These are phyloP conservation scores for Drosophila persimilis DNA, from an alignment of 1,140 invertebrate genomes.

Conservation along the genomic window DNA sequence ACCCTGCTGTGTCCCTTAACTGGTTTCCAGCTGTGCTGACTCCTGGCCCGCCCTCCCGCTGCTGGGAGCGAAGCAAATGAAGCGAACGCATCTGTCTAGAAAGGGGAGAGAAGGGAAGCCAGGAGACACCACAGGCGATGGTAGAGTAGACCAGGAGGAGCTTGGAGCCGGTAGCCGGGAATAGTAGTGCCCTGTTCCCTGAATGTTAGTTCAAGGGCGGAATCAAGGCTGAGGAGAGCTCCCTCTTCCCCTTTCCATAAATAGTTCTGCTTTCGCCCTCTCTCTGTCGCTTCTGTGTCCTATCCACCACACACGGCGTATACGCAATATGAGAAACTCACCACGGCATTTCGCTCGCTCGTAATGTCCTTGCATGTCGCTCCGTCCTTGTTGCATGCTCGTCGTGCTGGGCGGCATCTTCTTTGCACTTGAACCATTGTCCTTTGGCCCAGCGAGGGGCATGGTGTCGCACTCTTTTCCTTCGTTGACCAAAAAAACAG, in stretches of 20 bases:
- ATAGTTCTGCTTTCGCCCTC: slow-evolving; percentile 35
- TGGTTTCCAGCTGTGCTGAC: slow-evolving; percentile 71
- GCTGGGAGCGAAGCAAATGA: slow-evolving; percentile 25
- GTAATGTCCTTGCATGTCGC: slow-evolving; percentile 3
- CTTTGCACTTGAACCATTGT: slow-evolving; percentile 82
- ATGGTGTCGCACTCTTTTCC: slow-evolving; percentile 3
- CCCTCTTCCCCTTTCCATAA: slow-evolving; percentile 43
- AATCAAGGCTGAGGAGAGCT: slow-evolving; percentile 51
- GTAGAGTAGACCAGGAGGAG: slow-evolving; percentile 11
- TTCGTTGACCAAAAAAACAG: slow-evolving; percentile 3
- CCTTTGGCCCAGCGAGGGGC: slow-evolving; percentile 51
- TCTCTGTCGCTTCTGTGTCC: slow-evolving; percentile 13
- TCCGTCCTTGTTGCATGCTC: slow-evolving; percentile 37
- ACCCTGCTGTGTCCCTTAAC: slow-evolving; percentile 18
- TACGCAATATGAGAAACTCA: slow-evolving; percentile 70
- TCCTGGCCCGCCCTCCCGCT: not conserved
- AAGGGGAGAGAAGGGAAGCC: not conserved
- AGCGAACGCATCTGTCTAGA: slow-evolving; percentile 13
- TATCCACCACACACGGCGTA: slow-evolving; percentile 59
- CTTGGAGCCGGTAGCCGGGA: too few species aligned
- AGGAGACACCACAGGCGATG: slow-evolving; percentile 19
- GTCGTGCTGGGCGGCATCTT: slow-evolving; percentile 58
- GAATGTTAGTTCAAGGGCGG: slow-evolving; percentile 75
- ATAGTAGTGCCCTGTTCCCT: slow-evolving; percentile 18
- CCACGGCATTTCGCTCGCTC: slow-evolving; percentile 54